Evolutionary conservation across 2,113 vertebrate species (phyloP).

Genomic region (Amphiprion percula): DNA sequence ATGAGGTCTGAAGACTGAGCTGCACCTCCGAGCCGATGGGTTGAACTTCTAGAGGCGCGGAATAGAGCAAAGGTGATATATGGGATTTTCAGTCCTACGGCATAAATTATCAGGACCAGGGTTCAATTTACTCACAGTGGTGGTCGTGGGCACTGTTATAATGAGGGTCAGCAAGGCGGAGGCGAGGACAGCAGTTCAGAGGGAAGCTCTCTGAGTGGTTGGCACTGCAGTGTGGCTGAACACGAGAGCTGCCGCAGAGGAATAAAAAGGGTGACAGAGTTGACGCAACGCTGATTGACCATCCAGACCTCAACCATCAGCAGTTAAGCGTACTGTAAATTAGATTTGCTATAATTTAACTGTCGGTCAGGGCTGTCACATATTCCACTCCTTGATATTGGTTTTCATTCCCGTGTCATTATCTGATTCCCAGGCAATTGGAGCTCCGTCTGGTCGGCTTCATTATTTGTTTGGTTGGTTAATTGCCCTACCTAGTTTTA

Average conservation of each 20-base stretch:
- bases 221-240: slow-evolving; percentile 18
- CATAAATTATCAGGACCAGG: slow-evolving; percentile 56
- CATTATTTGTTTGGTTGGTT: slow-evolving; percentile 47
- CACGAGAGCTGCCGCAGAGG: slow-evolving; percentile 11
- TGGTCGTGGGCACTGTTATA: slow-evolving; percentile 43
- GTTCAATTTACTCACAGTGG: slow-evolving; percentile 49
- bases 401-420: slow-evolving; percentile 20
- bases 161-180: slow-evolving; percentile 58
- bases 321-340: background rate
- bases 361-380: slow-evolving; percentile 39
- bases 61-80: slow-evolving; percentile 58
- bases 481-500: slow-evolving; percentile 28
- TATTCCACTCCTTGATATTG: background rate
- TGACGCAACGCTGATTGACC: slow-evolving; percentile 23
- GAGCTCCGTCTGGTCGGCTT: slow-evolving; percentile 4
- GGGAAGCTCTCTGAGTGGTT: slow-evolving; percentile 6
- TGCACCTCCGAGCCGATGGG: slow-evolving; percentile 29
- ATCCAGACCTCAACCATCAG: slow-evolving; percentile 11
- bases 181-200: slow-evolving; percentile 28
- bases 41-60: slow-evolving; percentile 32
- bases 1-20: slow-evolving; percentile 10
- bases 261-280: background rate
- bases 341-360: slow-evolving; percentile 16
- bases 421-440: background rate
- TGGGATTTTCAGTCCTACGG: slow-evolving; percentile 34